A percentile compares a stretch with the other conserved stretches of the same genome.
Conservation (phyloP, 2,888 invertebrate genomes). For the Caenorhabditis macrosperma region DNA sequence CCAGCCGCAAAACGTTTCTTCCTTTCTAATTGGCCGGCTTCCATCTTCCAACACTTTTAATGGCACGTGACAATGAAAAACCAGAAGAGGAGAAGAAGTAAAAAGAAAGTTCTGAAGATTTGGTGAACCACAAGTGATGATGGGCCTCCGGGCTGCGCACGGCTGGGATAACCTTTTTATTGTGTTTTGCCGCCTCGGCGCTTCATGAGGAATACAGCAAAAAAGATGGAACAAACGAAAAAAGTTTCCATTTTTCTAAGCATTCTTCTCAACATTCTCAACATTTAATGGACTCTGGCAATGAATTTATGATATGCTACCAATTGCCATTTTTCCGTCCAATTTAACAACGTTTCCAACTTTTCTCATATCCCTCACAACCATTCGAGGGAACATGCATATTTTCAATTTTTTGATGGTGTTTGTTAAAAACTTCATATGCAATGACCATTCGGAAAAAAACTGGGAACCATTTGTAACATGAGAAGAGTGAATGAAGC, state of each 20-base stretch:
- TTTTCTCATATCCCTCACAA: no score
- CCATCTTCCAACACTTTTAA: constrained; percentile 14
- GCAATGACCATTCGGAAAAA: background rate
- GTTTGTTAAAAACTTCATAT: background rate
- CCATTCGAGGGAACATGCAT: background rate
- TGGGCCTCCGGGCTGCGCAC: constrained; percentile 8
- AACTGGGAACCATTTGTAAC: background rate
- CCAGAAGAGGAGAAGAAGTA: background rate
- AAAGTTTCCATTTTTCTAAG: constrained; percentile 9
- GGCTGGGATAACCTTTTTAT: constrained; percentile 53
- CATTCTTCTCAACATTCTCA: no score
- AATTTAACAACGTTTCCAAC: no score
- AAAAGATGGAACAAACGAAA: background rate
- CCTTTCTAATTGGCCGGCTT: constrained; percentile 26
- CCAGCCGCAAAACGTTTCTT: background rate
- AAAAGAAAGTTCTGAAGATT: constrained; percentile 45
- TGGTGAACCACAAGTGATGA: constrained; percentile 17
- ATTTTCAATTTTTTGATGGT: background rate
- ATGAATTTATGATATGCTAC: no score
- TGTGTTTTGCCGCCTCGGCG: constrained; percentile 40
- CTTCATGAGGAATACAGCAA: constrained; percentile 16
- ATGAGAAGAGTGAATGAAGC: background rate
- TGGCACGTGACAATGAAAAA: constrained; percentile 8
- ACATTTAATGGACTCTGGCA: no score
- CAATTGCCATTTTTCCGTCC: no score